These are phyloP conservation scores for Synergus umbraculus DNA, from an alignment of 2,888 invertebrate genomes.

Conservation along the genomic window DNA sequence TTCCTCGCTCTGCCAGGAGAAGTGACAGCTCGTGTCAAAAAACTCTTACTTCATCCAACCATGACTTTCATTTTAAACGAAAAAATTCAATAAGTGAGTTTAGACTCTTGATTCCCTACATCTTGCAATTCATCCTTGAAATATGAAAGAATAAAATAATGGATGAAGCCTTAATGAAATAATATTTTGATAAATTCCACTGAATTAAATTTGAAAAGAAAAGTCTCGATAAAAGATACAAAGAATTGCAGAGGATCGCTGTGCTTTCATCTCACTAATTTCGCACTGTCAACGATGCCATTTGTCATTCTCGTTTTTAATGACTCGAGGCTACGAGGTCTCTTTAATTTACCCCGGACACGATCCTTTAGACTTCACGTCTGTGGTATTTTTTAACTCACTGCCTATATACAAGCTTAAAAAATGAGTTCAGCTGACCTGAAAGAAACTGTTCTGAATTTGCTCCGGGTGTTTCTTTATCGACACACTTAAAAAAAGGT, in stretches of 20 bases:
- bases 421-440: conserved; percentile 15
- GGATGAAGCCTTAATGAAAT: neutral
- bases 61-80: conserved; percentile 20
- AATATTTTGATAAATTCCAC: neutral
- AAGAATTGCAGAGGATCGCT: conserved; percentile 20
- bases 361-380: conserved; percentile 67
- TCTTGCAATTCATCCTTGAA: conserved; percentile 11
- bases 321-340: conserved; percentile 59
- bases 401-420: conserved; percentile 2
- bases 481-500: no score
- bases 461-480: no score
- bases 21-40: conserved; percentile 21
- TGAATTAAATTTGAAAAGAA: no score
- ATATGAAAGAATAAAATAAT: neutral
- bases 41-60: conserved; percentile 22
- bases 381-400: conserved; percentile 56
- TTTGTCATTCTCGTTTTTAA: conserved; percentile 76
- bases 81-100: conserved; percentile 15
- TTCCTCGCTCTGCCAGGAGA: conserved; percentile 9
- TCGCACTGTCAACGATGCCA: conserved; percentile 74
- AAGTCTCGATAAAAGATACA: neutral
- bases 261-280: conserved; percentile 72
- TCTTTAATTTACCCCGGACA: conserved; percentile 69
- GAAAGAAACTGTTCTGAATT: neutral
- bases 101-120: neutral